phyloP scores from a whole-genome alignment of 2,113 vertebrate genomes.

The Hemicordylus capensis region DNA sequence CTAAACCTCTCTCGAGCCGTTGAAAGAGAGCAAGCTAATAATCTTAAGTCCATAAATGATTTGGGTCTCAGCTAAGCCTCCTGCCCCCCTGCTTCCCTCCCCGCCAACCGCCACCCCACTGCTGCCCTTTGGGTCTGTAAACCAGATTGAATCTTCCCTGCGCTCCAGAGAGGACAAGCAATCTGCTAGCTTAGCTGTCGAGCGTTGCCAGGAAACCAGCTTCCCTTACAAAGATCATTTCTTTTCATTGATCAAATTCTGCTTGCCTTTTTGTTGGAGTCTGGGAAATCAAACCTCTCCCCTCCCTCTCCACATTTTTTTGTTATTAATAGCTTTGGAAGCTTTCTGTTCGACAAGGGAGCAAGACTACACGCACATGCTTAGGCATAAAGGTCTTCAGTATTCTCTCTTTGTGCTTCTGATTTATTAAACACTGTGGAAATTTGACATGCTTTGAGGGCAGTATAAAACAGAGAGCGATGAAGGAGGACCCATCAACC shows the following conservation, averaged over 20 bases:
- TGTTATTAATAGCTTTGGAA: background rate
- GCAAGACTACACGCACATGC: too few relatives aligned
- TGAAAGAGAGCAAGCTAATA: background rate
- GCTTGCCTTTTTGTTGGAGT: background rate
- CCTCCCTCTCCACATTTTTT: background rate
- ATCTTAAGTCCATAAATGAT: background rate
- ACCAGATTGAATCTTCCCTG: background rate
- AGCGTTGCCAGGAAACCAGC: background rate
- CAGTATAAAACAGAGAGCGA: background rate
- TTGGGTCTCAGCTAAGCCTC: too few relatives aligned
- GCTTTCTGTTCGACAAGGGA: background rate
- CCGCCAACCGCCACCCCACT: too few relatives aligned
- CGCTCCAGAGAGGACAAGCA: background rate
- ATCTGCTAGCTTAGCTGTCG: background rate
- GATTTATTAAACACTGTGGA: background rate
- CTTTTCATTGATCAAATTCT: constrained; percentile 11
- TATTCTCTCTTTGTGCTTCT: background rate
- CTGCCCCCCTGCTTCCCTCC: too few relatives aligned
- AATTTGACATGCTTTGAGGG: background rate
- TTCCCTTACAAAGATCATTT: background rate
- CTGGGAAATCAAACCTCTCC: background rate
- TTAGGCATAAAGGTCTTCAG: background rate
- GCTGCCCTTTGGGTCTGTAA: background rate
- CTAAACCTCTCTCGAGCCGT: background rate
- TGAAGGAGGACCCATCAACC: too few relatives aligned